Evolutionary conservation across 2,797 vertebrate genomes (phyloP), one percentile per base, ranked within the genome.

Genomic region (Phrynocephalus vlangalii): DNA sequence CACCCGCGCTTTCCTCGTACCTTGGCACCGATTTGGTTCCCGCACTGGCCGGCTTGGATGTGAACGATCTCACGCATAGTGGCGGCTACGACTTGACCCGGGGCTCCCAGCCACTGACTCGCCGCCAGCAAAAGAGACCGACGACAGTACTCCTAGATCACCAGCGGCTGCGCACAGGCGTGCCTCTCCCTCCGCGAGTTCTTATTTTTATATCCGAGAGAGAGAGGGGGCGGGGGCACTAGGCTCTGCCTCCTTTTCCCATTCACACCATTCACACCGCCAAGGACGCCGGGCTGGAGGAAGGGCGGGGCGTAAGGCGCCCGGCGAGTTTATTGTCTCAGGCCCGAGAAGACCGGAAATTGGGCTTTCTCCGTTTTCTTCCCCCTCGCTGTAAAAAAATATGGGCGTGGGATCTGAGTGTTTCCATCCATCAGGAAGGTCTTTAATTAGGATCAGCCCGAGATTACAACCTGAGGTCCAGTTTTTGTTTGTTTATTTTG

Each of bases 21-120:
- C 98, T 99, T 99, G 56, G 98, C 98, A 6, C 98, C 98, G n/a
- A 98, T 98, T 96, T 98, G 98, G 92, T 99, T 99, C 67, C 98
- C 99, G 88, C 98, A 99, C 91, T 99, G 98, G 79, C 99, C 99
- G 2, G 98, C 98, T 95, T 99, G 99, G 93, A 99, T 97, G 91
- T 99, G 98, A 90, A 99, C 98, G 90, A 99, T 99, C 94, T 99
- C 99, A 96, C 98, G 98, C 99, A 99, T 99, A 96, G 93, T 95
- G 92, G 92, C 83, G 87, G 86, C 89, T 92, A 18, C 38, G 52
- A 60, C 48, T 71, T 91, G 24, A 72, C 15, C 78, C 73, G 87
- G 8, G 16, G 24, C 22, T 24, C 28, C 15, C 20, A 24, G 79
- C 1, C 9, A 0, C 18, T 38, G 10, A 56, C 52, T 56, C 6